Conservation (phyloP, 2,888 invertebrate species). For the Euplagia quadripunctaria region DNA sequence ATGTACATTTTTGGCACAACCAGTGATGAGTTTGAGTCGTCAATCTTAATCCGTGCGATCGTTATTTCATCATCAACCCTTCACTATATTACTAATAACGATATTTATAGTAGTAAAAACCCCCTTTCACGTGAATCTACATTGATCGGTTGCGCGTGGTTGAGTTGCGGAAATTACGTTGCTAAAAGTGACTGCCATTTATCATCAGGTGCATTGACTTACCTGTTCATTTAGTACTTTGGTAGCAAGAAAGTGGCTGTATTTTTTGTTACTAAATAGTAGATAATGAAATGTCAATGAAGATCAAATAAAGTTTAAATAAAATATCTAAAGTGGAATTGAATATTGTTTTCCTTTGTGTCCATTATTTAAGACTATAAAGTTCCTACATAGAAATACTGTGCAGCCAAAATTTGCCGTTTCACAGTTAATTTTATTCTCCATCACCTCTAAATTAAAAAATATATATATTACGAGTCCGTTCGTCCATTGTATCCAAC, state of each 20-base stretch:
- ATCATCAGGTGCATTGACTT: conserved; percentile 22
- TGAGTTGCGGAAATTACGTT: conserved; percentile 26
- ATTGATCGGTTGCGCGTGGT: conserved; percentile 27
- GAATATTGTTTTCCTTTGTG: too few relatives aligned
- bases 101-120: conserved; percentile 2
- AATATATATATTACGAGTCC: too few relatives aligned
- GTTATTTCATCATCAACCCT: background rate
- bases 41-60: background rate
- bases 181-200: conserved; percentile 12
- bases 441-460: too few relatives aligned
- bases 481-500: too few relatives aligned
- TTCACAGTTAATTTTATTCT: too few relatives aligned
- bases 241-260: background rate
- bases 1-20: background rate
- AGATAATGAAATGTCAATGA: too few relatives aligned
- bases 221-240: conserved; percentile 1
- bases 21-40: background rate
- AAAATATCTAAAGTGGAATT: too few relatives aligned
- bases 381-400: too few relatives aligned
- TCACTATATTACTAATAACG: background rate
- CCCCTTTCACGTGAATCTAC: conserved; percentile 18
- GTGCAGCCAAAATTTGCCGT: too few relatives aligned
- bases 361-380: too few relatives aligned
- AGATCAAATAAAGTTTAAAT: too few relatives aligned
- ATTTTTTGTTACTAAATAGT: background rate